A percentile compares a stretch with the other conserved stretches of the same genome.
phyloP scores from a whole-genome alignment of 2,888 invertebrate species.

The Digitonthophagus gazella region DNA sequence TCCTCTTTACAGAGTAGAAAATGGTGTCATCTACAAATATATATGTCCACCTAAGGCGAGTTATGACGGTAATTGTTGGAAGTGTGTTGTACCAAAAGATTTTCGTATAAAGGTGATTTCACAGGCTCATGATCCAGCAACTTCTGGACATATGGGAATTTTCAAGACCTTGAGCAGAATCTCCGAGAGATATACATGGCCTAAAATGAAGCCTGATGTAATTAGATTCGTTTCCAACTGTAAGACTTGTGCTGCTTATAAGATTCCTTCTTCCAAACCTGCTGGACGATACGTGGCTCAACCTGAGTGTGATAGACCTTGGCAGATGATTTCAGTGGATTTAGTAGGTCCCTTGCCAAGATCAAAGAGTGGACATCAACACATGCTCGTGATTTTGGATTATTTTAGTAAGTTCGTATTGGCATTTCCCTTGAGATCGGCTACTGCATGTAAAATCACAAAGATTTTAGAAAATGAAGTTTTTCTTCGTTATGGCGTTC shows the following conservation, averaged over 20 bases:
- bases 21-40: constrained; percentile 28
- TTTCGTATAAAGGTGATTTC: constrained; percentile 15
- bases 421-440: not conserved
- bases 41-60: not conserved
- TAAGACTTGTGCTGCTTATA: not conserved
- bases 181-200: constrained; percentile 36
- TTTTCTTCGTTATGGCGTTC: not conserved
- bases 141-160: constrained; percentile 33
- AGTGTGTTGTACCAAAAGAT: constrained; percentile 27
- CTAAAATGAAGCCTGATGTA: constrained; percentile 28
- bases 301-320: constrained; percentile 23
- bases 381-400: not conserved
- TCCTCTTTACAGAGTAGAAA: constrained; percentile 28
- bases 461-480: not conserved
- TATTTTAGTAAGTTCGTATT: constrained; percentile 11
- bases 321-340: constrained; percentile 29
- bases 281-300: not conserved
- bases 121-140: constrained; percentile 23
- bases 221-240: not conserved
- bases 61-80: constrained; percentile 14
- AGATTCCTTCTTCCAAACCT: not conserved
- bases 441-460: not conserved
- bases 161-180: constrained; percentile 33
- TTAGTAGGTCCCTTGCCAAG: constrained; percentile 28
- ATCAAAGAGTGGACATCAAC: constrained; percentile 2